A percentile compares a stretch with the other conserved stretches of the same genome.
phyloP scores from a whole-genome alignment of 2,797 vertebrate species.

The Gallinago stenura region DNA sequence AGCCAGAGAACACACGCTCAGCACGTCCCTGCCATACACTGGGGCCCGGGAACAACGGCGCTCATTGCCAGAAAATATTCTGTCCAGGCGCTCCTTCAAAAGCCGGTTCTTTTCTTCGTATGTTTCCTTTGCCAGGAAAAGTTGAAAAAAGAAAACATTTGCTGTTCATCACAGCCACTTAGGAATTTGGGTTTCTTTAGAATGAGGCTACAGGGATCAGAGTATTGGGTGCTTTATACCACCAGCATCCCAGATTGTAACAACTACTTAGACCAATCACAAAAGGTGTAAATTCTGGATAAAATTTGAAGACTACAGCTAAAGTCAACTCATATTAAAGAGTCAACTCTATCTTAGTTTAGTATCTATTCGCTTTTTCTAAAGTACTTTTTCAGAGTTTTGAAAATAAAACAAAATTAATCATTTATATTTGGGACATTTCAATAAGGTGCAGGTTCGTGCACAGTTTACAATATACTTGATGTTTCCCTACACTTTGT shows the following conservation, averaged over 20 bases:
- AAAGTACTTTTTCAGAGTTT: neutral
- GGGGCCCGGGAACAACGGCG: constrained; percentile 87
- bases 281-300: neutral
- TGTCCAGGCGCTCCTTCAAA: constrained; percentile 88
- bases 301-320: neutral
- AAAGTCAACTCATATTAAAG: neutral
- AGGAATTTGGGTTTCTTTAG: neutral
- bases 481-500: neutral
- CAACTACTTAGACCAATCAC: neutral
- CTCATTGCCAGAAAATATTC: constrained; percentile 88
- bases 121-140: constrained; percentile 80
- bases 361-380: neutral
- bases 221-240: neutral
- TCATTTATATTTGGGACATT: neutral
- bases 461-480: neutral
- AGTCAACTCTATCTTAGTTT: neutral
- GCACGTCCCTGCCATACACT: constrained; percentile 89
- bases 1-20: constrained; percentile 82
- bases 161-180: neutral
- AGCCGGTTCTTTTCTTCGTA: constrained; percentile 87
- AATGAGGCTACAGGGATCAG: neutral
- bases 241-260: neutral
- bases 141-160: neutral
- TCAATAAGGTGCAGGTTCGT: neutral
- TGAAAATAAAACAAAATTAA: neutral